phyloP scores from a whole-genome alignment of 2,797 vertebrate genomes.

The Coendou prehensilis region DNA sequence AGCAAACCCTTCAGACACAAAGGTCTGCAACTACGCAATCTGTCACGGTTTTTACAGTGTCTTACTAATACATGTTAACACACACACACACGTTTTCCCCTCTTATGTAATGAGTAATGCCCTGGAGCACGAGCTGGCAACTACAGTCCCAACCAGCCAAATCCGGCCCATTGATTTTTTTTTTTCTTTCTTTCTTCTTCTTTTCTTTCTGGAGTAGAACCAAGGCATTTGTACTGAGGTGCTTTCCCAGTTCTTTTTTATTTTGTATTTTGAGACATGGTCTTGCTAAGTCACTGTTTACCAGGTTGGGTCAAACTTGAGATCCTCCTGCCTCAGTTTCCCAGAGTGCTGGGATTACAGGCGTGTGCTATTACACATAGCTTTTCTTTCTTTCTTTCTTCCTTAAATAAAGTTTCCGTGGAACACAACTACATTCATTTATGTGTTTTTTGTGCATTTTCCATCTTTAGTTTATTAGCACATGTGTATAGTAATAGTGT shows the following conservation, averaged over 20 bases:
- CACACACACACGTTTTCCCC: neutral
- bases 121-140: neutral
- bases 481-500: neutral
- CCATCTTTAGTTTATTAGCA: neutral
- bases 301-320: too few species aligned
- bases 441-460: neutral
- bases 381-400: neutral
- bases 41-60: neutral
- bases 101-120: neutral
- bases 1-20: neutral
- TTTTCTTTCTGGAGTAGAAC: neutral
- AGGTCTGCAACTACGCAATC: neutral
- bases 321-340: too few species aligned
- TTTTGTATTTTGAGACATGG: too few species aligned
- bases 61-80: neutral
- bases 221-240: neutral
- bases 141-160: neutral
- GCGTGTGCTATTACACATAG: neutral
- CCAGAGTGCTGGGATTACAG: too few species aligned
- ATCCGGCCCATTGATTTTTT: neutral
- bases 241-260: neutral
- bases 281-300: too few species aligned
- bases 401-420: neutral
- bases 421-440: neutral
- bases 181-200: too few species aligned